Evolutionary conservation across 2,888 invertebrate species (phyloP).

Genomic region (Phortica okadai): DNA sequence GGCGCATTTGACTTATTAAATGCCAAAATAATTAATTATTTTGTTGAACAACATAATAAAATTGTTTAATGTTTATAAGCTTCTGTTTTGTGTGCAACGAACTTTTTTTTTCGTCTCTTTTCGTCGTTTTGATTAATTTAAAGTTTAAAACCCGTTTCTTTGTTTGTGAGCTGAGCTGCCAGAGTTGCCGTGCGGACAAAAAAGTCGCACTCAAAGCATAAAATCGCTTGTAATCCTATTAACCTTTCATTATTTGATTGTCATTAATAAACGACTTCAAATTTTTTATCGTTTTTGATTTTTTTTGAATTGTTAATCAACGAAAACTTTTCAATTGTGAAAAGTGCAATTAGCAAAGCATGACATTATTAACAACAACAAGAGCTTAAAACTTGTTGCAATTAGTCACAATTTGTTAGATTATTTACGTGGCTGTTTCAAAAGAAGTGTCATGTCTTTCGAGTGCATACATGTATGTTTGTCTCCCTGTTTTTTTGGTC

Average conservation of each 20-base stretch:
- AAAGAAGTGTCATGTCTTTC: too few species aligned
- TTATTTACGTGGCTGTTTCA: too few species aligned
- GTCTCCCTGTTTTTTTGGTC: too few species aligned
- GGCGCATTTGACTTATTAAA: neutral
- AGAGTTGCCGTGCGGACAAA: conserved; percentile 14
- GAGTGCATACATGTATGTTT: too few species aligned
- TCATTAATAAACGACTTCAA: conserved; percentile 54
- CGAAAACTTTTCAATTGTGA: neutral
- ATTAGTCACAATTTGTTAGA: too few species aligned
- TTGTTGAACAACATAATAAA: neutral
- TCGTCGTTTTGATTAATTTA: neutral
- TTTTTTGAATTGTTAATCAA: neutral
- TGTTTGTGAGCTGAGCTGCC: neutral
- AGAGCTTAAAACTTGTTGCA: neutral
- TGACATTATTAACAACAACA: conserved; percentile 1
- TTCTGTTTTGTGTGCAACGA: too few species aligned
- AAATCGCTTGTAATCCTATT: conserved; percentile 57
- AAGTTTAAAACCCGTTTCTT: neutral
- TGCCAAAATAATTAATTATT: neutral
- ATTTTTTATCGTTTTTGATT: neutral
- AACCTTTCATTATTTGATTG: conserved; percentile 53
- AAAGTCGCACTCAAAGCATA: neutral
- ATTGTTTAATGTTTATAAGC: neutral
- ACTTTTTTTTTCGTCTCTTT: neutral
- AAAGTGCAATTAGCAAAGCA: conserved; percentile 1